Conservation (phyloP, 2,888 invertebrate genomes). For the Eumerus sabulonum region DNA sequence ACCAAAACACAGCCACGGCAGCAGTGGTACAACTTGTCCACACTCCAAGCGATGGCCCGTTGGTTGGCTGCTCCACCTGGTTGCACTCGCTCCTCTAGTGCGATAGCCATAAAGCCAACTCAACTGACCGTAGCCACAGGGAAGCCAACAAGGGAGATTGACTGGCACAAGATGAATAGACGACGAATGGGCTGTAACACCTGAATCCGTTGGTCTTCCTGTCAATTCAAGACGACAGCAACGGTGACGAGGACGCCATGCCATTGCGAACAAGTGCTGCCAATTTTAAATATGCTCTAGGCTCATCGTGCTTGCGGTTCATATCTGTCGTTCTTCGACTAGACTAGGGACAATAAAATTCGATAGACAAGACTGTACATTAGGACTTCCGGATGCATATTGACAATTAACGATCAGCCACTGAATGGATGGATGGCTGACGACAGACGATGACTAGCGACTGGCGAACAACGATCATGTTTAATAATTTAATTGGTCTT, state of each 20-base stretch:
- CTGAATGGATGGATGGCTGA: slow-evolving; percentile 16
- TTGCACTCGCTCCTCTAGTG: slow-evolving; percentile 42
- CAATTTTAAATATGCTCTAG: not conserved
- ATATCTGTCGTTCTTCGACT: too few species aligned
- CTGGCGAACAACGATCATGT: slow-evolving; percentile 22
- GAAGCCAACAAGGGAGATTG: not conserved
- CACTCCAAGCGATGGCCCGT: slow-evolving; percentile 11
- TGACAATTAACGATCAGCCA: too few species aligned
- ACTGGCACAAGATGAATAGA: slow-evolving; percentile 3
- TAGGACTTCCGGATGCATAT: too few species aligned
- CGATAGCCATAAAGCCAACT: slow-evolving; percentile 39
- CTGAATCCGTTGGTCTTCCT: slow-evolving; percentile 37
- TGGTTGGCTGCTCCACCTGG: slow-evolving; percentile 53
- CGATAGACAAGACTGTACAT: too few species aligned
- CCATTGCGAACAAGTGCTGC: slow-evolving; percentile 38
- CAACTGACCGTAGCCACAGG: slow-evolving; percentile 62
- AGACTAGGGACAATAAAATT: too few species aligned
- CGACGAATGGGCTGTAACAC: slow-evolving; percentile 49
- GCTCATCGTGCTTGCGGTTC: too few species aligned
- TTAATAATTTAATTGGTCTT: slow-evolving; percentile 46
- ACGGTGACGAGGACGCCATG: not conserved
- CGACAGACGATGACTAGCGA: slow-evolving; percentile 28
- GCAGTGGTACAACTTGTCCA: slow-evolving; percentile 42
- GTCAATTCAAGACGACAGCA: slow-evolving; percentile 33
- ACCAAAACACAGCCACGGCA: slow-evolving; percentile 16